Evolutionary conservation across 2,797 vertebrate species (phyloP).

Genomic region (Hydrolagus colliei): DNA sequence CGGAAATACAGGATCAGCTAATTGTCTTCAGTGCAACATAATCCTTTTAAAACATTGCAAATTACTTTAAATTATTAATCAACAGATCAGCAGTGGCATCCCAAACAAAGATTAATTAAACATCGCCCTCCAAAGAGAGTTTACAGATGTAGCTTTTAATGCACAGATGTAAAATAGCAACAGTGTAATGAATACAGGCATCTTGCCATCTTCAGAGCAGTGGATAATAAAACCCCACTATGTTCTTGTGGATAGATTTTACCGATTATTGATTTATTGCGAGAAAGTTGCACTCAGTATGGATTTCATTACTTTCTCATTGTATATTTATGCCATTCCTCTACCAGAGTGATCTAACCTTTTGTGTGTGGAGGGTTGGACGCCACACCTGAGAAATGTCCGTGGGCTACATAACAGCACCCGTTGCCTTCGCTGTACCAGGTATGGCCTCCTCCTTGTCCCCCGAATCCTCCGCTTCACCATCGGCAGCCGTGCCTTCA

Average conservation of each 20-base stretch:
- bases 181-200: background rate
- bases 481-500: too few relatives aligned
- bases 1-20: slow-evolving; percentile 22
- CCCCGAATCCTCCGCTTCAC: too few relatives aligned
- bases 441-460: too few relatives aligned
- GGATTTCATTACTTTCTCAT: background rate
- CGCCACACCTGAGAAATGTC: too few relatives aligned
- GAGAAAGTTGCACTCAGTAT: background rate
- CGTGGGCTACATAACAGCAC: too few relatives aligned
- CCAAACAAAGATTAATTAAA: slow-evolving; percentile 32
- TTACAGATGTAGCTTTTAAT: slow-evolving; percentile 25
- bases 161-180: slow-evolving; percentile 15
- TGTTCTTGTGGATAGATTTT: background rate
- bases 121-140: slow-evolving; percentile 24
- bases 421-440: too few relatives aligned
- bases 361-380: too few relatives aligned
- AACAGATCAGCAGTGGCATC: slow-evolving; percentile 30
- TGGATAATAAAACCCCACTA: background rate
- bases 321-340: background rate
- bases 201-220: background rate
- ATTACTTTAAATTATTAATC: slow-evolving; percentile 31
- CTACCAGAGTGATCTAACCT: too few relatives aligned
- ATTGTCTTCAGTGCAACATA: slow-evolving; percentile 29
- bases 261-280: background rate
- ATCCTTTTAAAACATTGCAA: slow-evolving; percentile 30